These are phyloP conservation scores for Lasioglossum calceatum DNA, from an alignment of 2,888 invertebrate genomes.

Conservation along the genomic window DNA sequence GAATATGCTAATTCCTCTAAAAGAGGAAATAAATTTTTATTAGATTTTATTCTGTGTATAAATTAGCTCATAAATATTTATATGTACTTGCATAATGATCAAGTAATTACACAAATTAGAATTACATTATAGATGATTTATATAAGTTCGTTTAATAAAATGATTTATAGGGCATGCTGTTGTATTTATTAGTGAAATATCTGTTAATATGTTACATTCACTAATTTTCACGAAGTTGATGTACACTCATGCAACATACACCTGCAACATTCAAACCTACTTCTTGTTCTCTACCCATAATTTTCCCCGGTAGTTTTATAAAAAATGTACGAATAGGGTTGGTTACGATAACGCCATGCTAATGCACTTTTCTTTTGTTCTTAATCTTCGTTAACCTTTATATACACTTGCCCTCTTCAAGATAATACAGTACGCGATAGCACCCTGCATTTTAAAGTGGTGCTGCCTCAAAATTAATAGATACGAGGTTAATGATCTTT, in stretches of 20 bases:
- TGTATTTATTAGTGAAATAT: neutral
- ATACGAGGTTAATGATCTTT: neutral
- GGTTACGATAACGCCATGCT: neutral
- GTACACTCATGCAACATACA: neutral
- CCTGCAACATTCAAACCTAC: neutral
- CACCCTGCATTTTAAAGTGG: neutral
- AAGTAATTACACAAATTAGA: neutral
- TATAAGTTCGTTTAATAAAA: no score
- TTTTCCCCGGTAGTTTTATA: neutral
- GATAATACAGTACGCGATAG: neutral
- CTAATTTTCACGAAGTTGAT: neutral
- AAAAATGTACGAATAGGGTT: neutral
- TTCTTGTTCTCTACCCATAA: neutral
- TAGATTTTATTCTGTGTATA: neutral
- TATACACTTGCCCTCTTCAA: neutral
- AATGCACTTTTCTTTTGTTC: neutral
- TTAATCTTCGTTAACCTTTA: neutral
- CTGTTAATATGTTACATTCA: neutral
- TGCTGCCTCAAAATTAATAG: neutral
- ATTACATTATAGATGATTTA: neutral
- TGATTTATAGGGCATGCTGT: no score
- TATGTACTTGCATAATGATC: neutral
- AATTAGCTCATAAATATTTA: neutral
- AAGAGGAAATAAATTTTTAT: neutral
- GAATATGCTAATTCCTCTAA: neutral